phyloP scores from a whole-genome alignment of 1,140 invertebrate species.

The Arion vulgaris region DNA sequence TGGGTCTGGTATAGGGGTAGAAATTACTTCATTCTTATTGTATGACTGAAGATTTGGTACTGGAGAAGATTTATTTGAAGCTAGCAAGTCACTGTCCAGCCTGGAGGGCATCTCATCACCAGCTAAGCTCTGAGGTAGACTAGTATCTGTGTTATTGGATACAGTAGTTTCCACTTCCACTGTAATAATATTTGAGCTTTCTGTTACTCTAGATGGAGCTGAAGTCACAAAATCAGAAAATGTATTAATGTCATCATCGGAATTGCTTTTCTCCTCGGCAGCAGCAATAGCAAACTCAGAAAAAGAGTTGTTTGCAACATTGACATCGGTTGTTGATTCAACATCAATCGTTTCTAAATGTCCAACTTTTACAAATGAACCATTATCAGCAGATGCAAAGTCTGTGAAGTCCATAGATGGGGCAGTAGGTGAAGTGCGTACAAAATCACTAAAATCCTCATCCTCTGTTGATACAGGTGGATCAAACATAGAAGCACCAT shows the following conservation, averaged over 20 bases:
- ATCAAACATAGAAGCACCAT: not conserved
- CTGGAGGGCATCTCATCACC: slow-evolving; percentile 5
- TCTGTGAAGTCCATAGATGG: not conserved
- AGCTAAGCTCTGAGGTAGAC: slow-evolving; percentile 26
- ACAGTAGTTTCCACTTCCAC: not conserved
- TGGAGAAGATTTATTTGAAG: not conserved
- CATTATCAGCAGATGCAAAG: slow-evolving; percentile 4
- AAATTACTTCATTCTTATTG: not conserved
- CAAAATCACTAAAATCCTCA: slow-evolving; percentile 22
- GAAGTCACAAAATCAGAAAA: slow-evolving; percentile 1
- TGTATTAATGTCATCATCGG: not conserved
- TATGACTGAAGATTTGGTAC: not conserved
- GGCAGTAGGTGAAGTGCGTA: slow-evolving; percentile 3
- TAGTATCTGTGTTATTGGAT: not conserved
- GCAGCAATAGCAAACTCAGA: not conserved
- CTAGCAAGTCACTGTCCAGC: not conserved
- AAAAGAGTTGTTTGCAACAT: slow-evolving; percentile 1
- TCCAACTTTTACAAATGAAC: not conserved
- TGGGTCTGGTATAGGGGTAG: not conserved
- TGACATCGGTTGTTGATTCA: not conserved
- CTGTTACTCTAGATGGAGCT: not conserved
- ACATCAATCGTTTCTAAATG: not conserved
- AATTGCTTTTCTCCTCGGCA: not conserved
- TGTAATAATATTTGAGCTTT: not conserved
- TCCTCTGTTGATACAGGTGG: too few relatives aligned